Evolutionary conservation across 2,113 vertebrate species (phyloP).

Genomic region (Aplodontia rufa): DNA sequence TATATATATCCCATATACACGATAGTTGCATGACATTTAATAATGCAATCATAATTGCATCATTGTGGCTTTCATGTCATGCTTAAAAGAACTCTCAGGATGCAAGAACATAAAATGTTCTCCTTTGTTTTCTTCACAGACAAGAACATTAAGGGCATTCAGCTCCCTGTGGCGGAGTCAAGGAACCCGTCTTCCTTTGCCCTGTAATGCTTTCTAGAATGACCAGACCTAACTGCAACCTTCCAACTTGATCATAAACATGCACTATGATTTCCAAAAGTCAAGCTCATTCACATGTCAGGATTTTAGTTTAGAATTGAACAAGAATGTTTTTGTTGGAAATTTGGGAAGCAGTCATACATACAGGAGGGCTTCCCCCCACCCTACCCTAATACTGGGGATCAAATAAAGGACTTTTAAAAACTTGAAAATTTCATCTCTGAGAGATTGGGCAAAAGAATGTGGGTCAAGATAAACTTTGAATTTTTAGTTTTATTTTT

Average conservation of each 20-base stretch:
- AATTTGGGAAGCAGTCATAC: background rate
- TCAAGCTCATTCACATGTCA: background rate
- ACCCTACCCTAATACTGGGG: background rate
- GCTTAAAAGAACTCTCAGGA: background rate
- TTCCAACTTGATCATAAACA: background rate
- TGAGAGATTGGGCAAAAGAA: background rate
- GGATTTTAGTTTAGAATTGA: background rate
- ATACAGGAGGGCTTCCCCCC: background rate
- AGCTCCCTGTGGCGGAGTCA: background rate
- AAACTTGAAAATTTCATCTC: background rate
- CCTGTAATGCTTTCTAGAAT: background rate
- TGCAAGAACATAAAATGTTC: background rate
- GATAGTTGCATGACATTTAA: background rate
- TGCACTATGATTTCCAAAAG: background rate
- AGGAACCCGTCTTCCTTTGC: background rate
- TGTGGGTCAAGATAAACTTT: background rate
- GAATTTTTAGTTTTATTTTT: constrained; percentile 1
- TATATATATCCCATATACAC: background rate
- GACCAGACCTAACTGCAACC: background rate
- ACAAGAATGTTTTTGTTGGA: background rate
- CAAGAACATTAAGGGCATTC: background rate
- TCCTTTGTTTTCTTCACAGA: background rate
- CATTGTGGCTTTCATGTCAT: background rate
- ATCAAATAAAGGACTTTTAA: background rate
- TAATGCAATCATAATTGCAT: background rate